These are phyloP conservation scores for Oryzaephilus surinamensis DNA, from an alignment of 1,140 invertebrate species.

Conservation along the genomic window DNA sequence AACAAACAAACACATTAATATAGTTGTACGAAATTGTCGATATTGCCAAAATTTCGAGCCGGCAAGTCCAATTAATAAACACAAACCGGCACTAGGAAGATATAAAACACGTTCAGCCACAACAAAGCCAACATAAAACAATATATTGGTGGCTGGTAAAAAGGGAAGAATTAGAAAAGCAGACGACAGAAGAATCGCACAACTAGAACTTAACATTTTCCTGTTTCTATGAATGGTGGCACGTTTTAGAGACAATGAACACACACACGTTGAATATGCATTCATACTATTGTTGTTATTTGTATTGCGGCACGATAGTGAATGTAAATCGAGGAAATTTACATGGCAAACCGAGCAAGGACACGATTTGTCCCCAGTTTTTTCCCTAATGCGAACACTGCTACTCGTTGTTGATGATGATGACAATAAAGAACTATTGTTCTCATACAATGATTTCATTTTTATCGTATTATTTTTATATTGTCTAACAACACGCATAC, in stretches of 20 bases:
- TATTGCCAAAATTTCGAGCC: constrained; percentile 43
- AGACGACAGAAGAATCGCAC: constrained; percentile 51
- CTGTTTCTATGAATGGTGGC: neutral
- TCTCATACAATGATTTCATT: constrained; percentile 1
- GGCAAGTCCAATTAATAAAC: constrained; percentile 73
- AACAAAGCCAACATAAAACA: constrained; percentile 96
- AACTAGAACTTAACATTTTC: constrained; percentile 13
- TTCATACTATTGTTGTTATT: constrained; percentile 44
- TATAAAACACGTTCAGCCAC: constrained; percentile 93
- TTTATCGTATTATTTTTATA: neutral
- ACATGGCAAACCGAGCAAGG: constrained; percentile 41
- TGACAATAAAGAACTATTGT: neutral
- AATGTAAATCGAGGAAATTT: constrained; percentile 42
- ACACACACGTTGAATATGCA: constrained; percentile 20
- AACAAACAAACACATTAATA: constrained; percentile 43
- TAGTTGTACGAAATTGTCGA: constrained; percentile 38
- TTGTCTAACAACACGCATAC: constrained; percentile 13
- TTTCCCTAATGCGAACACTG: neutral
- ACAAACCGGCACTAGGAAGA: constrained; percentile 91
- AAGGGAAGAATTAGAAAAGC: constrained; percentile 81
- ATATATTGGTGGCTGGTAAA: constrained; percentile 83
- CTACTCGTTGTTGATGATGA: neutral
- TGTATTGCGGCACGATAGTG: constrained; percentile 40
- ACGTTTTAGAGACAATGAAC: constrained; percentile 2
- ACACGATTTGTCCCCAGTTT: too few relatives aligned